Evolutionary conservation across 2,888 invertebrate genomes (phyloP).

Genomic region (Amiota minor): DNA sequence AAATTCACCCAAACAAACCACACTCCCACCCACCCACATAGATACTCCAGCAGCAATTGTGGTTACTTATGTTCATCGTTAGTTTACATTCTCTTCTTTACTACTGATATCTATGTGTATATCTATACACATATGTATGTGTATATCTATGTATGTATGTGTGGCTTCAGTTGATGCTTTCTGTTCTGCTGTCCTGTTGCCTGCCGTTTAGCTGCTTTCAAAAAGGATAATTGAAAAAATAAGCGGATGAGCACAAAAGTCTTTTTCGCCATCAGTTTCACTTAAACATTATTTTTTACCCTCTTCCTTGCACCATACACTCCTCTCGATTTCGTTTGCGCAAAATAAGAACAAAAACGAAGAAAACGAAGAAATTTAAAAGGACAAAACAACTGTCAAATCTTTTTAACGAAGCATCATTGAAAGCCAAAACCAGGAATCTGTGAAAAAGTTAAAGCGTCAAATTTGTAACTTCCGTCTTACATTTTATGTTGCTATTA

Average conservation of each 20-base stretch:
- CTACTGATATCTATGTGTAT: too few species aligned
- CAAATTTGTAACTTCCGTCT: background rate
- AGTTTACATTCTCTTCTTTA: too few species aligned
- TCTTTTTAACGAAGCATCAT: conserved; percentile 22
- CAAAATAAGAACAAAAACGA: background rate
- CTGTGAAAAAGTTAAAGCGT: conserved; percentile 23
- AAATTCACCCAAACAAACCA: background rate
- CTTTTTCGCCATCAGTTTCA: conserved; percentile 54
- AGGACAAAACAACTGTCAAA: conserved; percentile 27
- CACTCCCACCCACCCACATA: background rate
- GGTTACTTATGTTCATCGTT: background rate
- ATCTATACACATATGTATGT: too few species aligned
- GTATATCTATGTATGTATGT: too few species aligned
- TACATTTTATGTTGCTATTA: too few species aligned
- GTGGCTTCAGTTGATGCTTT: background rate
- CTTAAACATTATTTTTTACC: conserved; percentile 24
- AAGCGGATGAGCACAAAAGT: conserved; percentile 25
- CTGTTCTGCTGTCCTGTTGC: background rate
- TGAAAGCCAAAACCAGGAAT: conserved; percentile 2
- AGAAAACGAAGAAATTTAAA: background rate
- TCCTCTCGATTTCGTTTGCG: background rate
- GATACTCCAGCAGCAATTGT: background rate
- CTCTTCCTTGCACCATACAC: background rate
- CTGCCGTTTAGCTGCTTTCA: background rate
- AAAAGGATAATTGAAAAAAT: conserved; percentile 25